Evolutionary conservation across 2,888 invertebrate genomes (phyloP), one percentile per base, ranked within the genome.

Genomic region (Alviniconcha strummeri): DNA sequence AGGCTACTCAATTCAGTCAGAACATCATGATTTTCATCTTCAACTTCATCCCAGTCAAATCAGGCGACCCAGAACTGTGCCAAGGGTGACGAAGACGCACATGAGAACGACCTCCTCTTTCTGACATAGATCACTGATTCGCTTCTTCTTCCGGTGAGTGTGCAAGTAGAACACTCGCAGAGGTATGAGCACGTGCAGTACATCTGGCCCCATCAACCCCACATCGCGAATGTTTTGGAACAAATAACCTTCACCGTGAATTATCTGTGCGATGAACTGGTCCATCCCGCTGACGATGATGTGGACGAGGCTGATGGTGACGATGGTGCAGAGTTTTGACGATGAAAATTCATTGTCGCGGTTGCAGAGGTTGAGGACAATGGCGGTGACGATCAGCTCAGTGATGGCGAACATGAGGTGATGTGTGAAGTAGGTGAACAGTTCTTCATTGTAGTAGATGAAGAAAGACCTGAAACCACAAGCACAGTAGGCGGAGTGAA

Each of bases 121-220:
- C 78, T 92, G 90, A 76, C 94, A 91, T 55, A 94, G 85, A 75
- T 92, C 91, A 0, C 89, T 87, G 1, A 94, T 83, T 7, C 89
- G 89, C n/a, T 90, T 85, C 5, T 91, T 89, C 80, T 92, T 92
- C 11, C 84, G 85, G 56, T 88, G 87, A 0, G 93, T 91, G 86
- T 92, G 86, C 52, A 86, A 88, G 69, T 89, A 88, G 15, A 94
- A 86, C 85, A 93, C 93, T 85, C 91, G 90, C 5, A 92, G 69
- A 1, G 96, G 96, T 85, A 96, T 93, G 36, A 95, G 88, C 57
- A 96, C 94, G 90, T 93, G 93, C 6, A 92, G 84, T 17, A 92
- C 67, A 85, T 93, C 93, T 0, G 93, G 93, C 6, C 92, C 85
- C 91, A 93, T 91, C 77, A 93, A 85, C 0, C 90, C 93, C 54